These are phyloP conservation scores for Chloromyia formosa DNA, from an alignment of 2,888 invertebrate species.

Conservation along the genomic window DNA sequence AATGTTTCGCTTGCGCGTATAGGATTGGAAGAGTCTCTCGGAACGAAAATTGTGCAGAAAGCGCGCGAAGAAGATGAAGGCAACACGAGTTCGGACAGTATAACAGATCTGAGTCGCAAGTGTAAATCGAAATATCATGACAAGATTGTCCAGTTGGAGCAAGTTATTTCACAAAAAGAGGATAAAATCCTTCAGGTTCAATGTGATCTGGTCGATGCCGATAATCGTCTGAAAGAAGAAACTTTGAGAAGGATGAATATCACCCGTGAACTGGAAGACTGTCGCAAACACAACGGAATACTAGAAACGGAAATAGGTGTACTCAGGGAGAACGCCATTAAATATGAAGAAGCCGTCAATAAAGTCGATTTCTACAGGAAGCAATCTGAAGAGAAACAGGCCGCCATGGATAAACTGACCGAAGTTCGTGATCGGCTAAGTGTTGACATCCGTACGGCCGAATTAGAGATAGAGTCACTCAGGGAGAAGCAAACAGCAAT, in stretches of 20 bases:
- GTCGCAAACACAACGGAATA: conserved; percentile 56
- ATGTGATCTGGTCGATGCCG: conserved; percentile 60
- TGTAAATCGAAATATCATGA: conserved; percentile 59
- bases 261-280: conserved; percentile 56
- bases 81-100: conserved; percentile 50
- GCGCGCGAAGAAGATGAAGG: conserved; percentile 51
- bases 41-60: conserved; percentile 59
- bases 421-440: conserved; percentile 60
- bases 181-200: conserved; percentile 62
- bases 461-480: conserved; percentile 57
- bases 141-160: conserved; percentile 64
- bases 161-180: conserved; percentile 63
- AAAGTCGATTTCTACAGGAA: conserved; percentile 53
- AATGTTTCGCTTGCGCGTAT: conserved; percentile 83
- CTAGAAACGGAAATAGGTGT: conserved; percentile 56
- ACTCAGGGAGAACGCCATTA: conserved; percentile 50
- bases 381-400: conserved; percentile 56
- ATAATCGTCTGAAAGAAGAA: conserved; percentile 60
- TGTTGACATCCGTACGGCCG: conserved; percentile 57
- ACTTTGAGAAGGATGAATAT: conserved; percentile 53
- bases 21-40: conserved; percentile 67
- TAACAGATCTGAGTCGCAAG: conserved; percentile 53
- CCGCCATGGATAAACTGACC: conserved; percentile 60
- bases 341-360: conserved; percentile 49
- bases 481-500: conserved; percentile 57